A percentile compares a stretch with the other conserved stretches of the same genome.
phyloP scores from a whole-genome alignment of 2,797 vertebrate genomes.

The Sebastes hubbsi region DNA sequence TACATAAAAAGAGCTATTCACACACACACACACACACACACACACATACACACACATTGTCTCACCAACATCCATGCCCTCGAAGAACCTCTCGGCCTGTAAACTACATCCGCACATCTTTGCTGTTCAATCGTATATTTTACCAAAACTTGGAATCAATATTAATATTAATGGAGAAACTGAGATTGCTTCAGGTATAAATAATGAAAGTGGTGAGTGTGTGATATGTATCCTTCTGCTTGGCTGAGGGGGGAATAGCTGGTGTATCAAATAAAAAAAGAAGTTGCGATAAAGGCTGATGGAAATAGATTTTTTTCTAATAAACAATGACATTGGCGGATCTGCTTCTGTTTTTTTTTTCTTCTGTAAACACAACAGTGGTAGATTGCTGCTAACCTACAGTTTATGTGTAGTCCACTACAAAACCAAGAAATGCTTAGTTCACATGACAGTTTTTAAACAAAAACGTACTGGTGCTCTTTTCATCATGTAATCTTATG shows the following conservation, averaged over 20 bases:
- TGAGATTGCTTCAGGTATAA: constrained; percentile 31
- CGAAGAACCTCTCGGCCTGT: constrained; percentile 7
- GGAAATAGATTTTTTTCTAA: neutral
- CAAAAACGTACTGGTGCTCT: neutral
- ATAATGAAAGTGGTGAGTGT: constrained; percentile 51
- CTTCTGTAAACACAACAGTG: neutral
- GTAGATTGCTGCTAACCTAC: neutral
- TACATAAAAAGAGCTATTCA: constrained; percentile 54
- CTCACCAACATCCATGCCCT: constrained; percentile 16
- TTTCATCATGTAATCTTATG: neutral
- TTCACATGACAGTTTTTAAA: neutral
- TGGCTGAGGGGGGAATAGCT: neutral
- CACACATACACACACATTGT: neutral
- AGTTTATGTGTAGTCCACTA: neutral
- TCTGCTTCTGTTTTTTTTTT: neutral
- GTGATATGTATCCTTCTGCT: constrained; percentile 7
- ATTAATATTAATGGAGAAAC: constrained; percentile 56
- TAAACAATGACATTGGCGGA: neutral
- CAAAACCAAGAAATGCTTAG: neutral
- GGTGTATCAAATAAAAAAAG: constrained; percentile 1
- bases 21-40: neutral
- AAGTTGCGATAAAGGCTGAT: neutral
- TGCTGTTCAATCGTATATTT: constrained; percentile 20
- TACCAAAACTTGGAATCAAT: constrained; percentile 41
- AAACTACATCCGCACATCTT: constrained; percentile 8